Percentiles rank a stretch among this genome's conserved stretches.
These are phyloP conservation scores for Ahaetulla prasina DNA, from an alignment of 2,113 vertebrate species.

Conservation along the genomic window DNA sequence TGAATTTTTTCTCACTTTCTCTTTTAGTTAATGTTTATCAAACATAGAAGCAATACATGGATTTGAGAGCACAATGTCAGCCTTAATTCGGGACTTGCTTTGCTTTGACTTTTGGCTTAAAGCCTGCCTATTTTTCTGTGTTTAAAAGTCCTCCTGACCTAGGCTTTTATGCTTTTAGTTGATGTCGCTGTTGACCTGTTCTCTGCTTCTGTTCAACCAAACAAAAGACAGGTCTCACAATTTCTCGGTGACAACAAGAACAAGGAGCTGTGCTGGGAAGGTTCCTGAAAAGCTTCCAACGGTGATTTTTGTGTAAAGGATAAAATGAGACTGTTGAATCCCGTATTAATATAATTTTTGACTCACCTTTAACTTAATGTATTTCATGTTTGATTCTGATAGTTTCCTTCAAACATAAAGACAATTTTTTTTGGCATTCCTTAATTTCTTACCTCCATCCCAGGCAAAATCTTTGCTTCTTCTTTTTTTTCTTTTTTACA, in stretches of 20 bases:
- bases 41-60: background rate
- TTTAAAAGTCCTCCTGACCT: conserved; percentile 34
- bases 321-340: conserved; percentile 30
- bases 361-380: conserved; percentile 7
- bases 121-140: conserved; percentile 28
- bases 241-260: background rate
- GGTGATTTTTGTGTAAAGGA: conserved; percentile 36
- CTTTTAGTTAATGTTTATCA: background rate
- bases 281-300: conserved; percentile 38
- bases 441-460: background rate
- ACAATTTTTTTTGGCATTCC: conserved; percentile 23
- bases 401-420: conserved; percentile 18
- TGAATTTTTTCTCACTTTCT: conserved; percentile 9
- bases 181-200: conserved; percentile 45
- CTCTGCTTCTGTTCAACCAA: conserved; percentile 28
- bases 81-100: background rate
- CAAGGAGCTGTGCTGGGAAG: background rate
- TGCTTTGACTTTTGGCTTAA: conserved; percentile 10
- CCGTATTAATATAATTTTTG: conserved; percentile 20
- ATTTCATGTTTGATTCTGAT: conserved; percentile 8
- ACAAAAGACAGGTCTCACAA: conserved; percentile 31
- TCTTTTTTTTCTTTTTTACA: too few relatives aligned
- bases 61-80: conserved; percentile 37
- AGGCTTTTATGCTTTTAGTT: conserved; percentile 33
- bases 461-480: background rate